Base-by-base conservation (phyloP, 2,888 invertebrate species). In the Lithophane socia region DNA sequence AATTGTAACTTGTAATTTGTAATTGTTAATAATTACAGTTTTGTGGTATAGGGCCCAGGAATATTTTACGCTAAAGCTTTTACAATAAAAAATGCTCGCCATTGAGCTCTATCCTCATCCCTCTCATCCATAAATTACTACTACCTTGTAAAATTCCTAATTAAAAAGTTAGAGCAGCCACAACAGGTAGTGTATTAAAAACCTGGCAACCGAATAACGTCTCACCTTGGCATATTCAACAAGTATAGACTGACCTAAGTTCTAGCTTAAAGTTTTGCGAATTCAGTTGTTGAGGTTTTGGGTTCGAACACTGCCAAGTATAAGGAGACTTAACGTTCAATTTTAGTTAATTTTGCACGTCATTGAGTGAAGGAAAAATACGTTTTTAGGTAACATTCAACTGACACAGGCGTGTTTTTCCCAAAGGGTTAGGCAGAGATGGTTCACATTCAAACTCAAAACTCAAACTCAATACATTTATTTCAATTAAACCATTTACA, bases 161-260 rank as follows among this genome's bases (percentile, higher is more conserved):
- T 37, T 47, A 9, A n/a, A 5, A 3, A 7, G 49, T 7, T 18
- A 37, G 24, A 13, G 24, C 16, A 49, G n/a, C 58, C n/a, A 74
- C 73, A 73, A 74, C 73, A 73, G 49, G 29, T 74, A 9, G 16
- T 10, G 0, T 18, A 63, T 54, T 54, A 18, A 75, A 63, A 63
- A 21, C 21, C 16, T 76, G 75, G 76, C 52, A 24, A 44, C 10
- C 1, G 44, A n/a, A 2, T 49, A 75, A 13, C 10, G 2, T 18
- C 18, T 76, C n/a, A 44, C n/a, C 52, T 49, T 44, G n/a, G 18
- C 9, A 0, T 0, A 44, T 47, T 63, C 75, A 76, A 75, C 63
- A 75, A 54, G 75, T 77, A 63, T 7, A 42, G 16, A 24, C 21
- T 24, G 1, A 52, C 7, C 29, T n/a, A 29, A 29, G 16, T 29